phyloP scores from a whole-genome alignment of 2,888 invertebrate species.

The Callyntrura guangdongensis region DNA sequence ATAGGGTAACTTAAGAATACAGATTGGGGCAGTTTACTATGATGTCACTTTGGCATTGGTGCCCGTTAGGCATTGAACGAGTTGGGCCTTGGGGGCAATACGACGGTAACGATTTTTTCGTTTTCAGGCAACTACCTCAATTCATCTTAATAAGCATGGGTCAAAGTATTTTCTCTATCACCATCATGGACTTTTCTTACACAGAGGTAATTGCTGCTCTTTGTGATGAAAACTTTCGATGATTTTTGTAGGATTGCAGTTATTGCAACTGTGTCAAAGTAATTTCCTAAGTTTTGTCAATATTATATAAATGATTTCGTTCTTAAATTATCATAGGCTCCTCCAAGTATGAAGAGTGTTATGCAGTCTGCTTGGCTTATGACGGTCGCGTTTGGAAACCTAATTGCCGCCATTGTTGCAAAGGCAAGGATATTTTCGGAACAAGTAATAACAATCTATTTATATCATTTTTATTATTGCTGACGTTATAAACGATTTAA shows the following conservation, averaged over 20 bases:
- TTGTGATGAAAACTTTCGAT: background rate
- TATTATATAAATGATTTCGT: too few species aligned
- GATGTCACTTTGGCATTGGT: too few species aligned
- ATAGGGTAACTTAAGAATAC: too few species aligned
- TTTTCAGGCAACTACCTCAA: constrained; percentile 93
- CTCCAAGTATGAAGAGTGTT: constrained; percentile 97
- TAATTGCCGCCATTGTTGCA: constrained; percentile 96
- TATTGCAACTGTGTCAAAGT: too few species aligned
- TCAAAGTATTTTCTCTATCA: constrained; percentile 98
- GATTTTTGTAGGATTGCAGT: too few species aligned
- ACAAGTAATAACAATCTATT: constrained; percentile 87
- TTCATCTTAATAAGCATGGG: constrained; percentile 95
- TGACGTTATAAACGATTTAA: background rate
- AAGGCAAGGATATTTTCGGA: constrained; percentile 91
- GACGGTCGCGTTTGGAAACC: constrained; percentile 97
- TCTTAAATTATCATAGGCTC: constrained; percentile 92
- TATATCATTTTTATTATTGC: background rate
- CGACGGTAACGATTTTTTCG: constrained; percentile 8
- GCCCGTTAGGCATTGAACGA: too few species aligned
- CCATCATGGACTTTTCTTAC: constrained; percentile 98
- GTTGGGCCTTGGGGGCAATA: too few species aligned
- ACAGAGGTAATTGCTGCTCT: constrained; percentile 89
- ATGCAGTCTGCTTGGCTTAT: constrained; percentile 96
- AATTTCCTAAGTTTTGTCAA: too few species aligned
- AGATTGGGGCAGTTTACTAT: too few species aligned